Percentiles rank a stretch among this genome's conserved stretches.
Evolutionary conservation across 1,140 invertebrate genomes (phyloP).

Genomic region (Brachionus manjavacas): DNA sequence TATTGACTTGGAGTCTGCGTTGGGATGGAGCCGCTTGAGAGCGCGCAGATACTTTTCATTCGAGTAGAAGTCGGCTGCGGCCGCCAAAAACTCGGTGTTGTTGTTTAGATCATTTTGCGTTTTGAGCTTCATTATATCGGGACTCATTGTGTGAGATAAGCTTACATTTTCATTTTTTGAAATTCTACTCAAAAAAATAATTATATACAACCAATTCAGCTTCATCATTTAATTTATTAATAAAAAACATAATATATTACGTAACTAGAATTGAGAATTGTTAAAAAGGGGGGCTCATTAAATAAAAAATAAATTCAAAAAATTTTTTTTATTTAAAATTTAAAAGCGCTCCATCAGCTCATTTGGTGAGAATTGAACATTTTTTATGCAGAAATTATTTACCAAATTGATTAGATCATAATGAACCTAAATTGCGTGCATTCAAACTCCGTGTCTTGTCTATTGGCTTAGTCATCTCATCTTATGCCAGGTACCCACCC

Average conservation of each 20-base stretch:
- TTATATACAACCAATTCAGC: not conserved
- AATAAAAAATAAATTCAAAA: not conserved
- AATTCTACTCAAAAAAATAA: slow-evolving; percentile 1
- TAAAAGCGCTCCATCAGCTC: not conserved
- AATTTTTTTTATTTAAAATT: not conserved
- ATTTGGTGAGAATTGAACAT: not conserved
- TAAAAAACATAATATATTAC: not conserved
- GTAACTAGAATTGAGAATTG: not conserved
- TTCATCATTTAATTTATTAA: not conserved
- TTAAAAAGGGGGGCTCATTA: not conserved
- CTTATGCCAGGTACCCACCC: not conserved
- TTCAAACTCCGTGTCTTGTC: not conserved
- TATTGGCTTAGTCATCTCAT: not conserved
- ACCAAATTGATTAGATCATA: not conserved
- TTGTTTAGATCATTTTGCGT: not conserved
- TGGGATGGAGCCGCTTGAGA: not conserved
- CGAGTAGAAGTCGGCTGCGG: not conserved
- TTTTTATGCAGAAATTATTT: not conserved
- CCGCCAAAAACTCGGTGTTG: not conserved
- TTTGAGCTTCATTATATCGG: not conserved
- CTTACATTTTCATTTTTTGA: not conserved
- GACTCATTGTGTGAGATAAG: not conserved
- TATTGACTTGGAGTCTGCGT: slow-evolving; percentile 21
- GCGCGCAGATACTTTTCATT: slow-evolving; percentile 15
- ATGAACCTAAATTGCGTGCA: not conserved